Percentiles rank a stretch among this genome's conserved stretches.
phyloP scores from a whole-genome alignment of 2,797 vertebrate species.

The Coccyzus lansbergi region DNA sequence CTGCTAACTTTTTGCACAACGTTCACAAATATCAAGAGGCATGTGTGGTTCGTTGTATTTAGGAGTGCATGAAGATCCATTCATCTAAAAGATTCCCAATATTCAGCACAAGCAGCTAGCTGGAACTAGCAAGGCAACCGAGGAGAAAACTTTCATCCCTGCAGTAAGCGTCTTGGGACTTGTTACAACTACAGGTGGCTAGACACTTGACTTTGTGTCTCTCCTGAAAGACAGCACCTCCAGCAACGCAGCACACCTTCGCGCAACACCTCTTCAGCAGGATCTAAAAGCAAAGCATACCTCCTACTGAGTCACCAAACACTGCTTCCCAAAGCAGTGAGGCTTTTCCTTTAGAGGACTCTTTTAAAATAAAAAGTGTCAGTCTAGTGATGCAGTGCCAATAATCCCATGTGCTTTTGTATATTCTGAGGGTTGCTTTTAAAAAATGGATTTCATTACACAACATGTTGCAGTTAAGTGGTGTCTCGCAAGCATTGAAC shows the following conservation, averaged over 20 bases:
- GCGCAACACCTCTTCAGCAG: conserved; percentile 40
- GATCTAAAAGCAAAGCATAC: conserved; percentile 7
- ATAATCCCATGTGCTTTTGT: not conserved
- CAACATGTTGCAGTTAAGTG: not conserved
- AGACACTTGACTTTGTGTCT: conserved; percentile 47
- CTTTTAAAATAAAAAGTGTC: conserved; percentile 49
- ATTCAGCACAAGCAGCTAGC: not conserved
- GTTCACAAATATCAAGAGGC: not conserved
- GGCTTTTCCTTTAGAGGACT: conserved; percentile 33
- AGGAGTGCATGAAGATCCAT: not conserved
- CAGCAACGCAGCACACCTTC: not conserved
- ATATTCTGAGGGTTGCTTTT: conserved; percentile 23
- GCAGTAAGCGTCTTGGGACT: conserved; percentile 34
- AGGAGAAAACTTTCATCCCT: conserved; percentile 63
- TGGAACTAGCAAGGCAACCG: conserved; percentile 30
- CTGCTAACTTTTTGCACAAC: not conserved
- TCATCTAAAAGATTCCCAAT: not conserved
- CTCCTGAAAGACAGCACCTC: conserved; percentile 52
- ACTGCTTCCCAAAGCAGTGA: not conserved
- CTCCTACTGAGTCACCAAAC: conserved; percentile 62
- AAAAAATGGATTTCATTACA: conserved; percentile 9
- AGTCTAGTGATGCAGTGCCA: conserved; percentile 13
- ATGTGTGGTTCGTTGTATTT: not conserved
- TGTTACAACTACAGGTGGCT: conserved; percentile 56
- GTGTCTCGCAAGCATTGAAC: not conserved